Evolutionary conservation across 2,113 vertebrate genomes (phyloP), one percentile per base, ranked within the genome.

Genomic region (Toxostoma redivivum): DNA sequence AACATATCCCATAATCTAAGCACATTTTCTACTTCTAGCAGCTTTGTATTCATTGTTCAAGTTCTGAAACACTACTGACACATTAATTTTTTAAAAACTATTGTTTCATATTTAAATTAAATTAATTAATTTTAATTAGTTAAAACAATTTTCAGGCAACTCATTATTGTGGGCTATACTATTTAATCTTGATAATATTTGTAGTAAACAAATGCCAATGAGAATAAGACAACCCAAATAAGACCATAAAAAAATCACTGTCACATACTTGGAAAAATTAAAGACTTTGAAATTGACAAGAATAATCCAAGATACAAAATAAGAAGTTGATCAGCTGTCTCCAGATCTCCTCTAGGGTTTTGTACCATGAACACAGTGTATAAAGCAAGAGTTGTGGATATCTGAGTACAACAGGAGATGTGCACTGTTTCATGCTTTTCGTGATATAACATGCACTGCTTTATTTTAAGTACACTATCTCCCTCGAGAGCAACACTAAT

Each of bases 401-500:
- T 87, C 30, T 58, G 58, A 89, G 22, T 47, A 71, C 64, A 88
- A 35, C 45, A 50, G 79, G 57, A 51, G 62, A 93, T 95, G 81
- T 11, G 33, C 17, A 61, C 9, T 66, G n/a, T 45, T 95, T 91
- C 54, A 48, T 31, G 93, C 51, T 94, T 97, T 95, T 80, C 88
- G 89, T 85, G 65, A 95, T 96, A 81, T 72, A 91, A 80, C 90
- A 92, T 62, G 70, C 54, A 94, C 79, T 67, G 50, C 67, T 96
- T 69, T 64, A 88, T 88, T 94, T 90, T 84, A 97, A 91, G 53
- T 93, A 53, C 35, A 42, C 37, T 31, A 19, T 35, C 62, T 93
- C 91, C 57, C 78, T 64, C 50, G 90, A 69, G 96, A 95, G 81
- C 45, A 94, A 37, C 71, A 88, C 37, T 88, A 96, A 96, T 97